Conservation (phyloP, 2,797 vertebrate genomes). For the Silurus aristotelis region DNA sequence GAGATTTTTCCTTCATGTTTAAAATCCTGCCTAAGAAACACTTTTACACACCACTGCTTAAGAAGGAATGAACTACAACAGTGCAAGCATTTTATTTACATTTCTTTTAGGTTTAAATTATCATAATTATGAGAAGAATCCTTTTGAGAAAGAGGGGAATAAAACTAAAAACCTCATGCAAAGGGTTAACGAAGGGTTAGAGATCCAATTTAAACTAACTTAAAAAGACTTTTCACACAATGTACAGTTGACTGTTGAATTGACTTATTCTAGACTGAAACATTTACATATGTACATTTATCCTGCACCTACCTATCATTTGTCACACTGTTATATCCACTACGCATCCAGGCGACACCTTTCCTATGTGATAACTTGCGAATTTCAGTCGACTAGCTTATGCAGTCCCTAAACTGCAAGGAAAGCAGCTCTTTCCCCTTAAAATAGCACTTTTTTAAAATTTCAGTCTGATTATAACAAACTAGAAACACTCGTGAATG, state of each 20-base stretch:
- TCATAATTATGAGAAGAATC: neutral
- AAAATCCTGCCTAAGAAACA: neutral
- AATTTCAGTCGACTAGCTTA: neutral
- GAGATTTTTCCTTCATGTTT: neutral
- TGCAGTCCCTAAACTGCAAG: neutral
- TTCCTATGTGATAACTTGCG: neutral
- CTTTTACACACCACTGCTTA: neutral
- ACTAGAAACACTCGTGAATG: no score
- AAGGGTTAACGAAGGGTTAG: neutral
- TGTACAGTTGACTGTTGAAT: neutral
- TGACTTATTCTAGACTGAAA: neutral
- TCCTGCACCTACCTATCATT: neutral
- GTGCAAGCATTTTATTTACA: neutral
- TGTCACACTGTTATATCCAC: neutral
- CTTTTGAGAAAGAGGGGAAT: neutral
- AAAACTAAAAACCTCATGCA: neutral
- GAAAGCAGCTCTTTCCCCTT: neutral
- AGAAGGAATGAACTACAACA: neutral
- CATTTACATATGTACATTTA: neutral
- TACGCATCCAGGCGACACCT: neutral
- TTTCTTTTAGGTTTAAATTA: neutral
- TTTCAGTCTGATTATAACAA: slow-evolving; percentile 1
- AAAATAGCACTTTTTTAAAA: neutral
- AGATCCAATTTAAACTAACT: neutral
- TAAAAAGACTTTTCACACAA: neutral